phyloP scores from a whole-genome alignment of 2,113 vertebrate genomes.

The Shinisaurus crocodilurus region DNA sequence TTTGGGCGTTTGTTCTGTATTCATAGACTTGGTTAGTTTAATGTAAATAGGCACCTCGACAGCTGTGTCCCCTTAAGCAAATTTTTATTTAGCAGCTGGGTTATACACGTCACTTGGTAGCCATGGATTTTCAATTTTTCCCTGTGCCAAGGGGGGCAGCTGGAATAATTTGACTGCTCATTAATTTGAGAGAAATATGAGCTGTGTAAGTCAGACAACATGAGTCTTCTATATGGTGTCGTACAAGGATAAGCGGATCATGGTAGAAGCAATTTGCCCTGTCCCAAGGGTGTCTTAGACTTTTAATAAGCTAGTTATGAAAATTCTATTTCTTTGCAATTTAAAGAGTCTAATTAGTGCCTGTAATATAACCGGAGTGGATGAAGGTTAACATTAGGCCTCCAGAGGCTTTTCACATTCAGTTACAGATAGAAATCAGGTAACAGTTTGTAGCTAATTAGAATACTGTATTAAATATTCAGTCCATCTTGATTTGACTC shows the following conservation, averaged over 20 bases:
- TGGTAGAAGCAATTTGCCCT: conserved; percentile 80
- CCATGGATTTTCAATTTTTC: conserved; percentile 79
- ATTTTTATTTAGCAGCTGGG: conserved; percentile 88
- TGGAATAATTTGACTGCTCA: conserved; percentile 82
- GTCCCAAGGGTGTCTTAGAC: conserved; percentile 76
- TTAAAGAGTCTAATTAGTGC: conserved; percentile 86
- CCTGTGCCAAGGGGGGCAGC: conserved; percentile 83
- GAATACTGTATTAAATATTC: conserved; percentile 82
- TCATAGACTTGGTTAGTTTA: conserved; percentile 75
- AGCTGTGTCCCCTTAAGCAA: conserved; percentile 86
- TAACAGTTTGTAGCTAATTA: conserved; percentile 87
- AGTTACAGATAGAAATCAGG: conserved; percentile 85
- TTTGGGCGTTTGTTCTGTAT: conserved; percentile 75
- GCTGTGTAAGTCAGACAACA: conserved; percentile 78
- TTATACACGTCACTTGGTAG: conserved; percentile 86
- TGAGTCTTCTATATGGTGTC: conserved; percentile 74
- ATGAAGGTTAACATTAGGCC: conserved; percentile 82
- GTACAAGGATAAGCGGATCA: conserved; percentile 80
- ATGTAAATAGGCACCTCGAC: conserved; percentile 80
- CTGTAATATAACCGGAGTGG: conserved; percentile 78
- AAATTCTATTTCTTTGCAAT: conserved; percentile 88
- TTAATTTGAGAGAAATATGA: conserved; percentile 83
- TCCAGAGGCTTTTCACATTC: conserved; percentile 80
- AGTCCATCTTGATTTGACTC: conserved; percentile 76
- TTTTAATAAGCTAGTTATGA: conserved; percentile 86